Conservation (phyloP, 2,888 invertebrate species). For the Torymus auratus region DNA sequence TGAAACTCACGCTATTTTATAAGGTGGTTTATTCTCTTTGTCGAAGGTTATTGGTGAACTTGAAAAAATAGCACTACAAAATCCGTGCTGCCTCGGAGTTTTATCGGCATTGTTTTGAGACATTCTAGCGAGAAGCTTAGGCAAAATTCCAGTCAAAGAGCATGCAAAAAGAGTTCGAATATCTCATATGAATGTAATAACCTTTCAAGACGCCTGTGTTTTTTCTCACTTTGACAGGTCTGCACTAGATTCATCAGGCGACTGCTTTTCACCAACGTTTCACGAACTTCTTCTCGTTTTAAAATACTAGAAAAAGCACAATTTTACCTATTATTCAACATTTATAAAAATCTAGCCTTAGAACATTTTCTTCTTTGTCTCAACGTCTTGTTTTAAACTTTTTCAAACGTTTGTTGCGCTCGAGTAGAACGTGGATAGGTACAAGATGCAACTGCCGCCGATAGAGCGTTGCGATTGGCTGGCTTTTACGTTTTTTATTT, state of each 20-base stretch:
- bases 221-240: slow-evolving; percentile 46
- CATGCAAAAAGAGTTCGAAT: slow-evolving; percentile 45
- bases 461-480: slow-evolving; percentile 27
- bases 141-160: slow-evolving; percentile 28
- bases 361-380: not conserved
- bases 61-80: slow-evolving; percentile 73
- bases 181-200: slow-evolving; percentile 43
- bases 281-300: not conserved
- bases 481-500: slow-evolving; percentile 7
- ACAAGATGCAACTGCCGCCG: slow-evolving; percentile 42
- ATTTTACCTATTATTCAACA: not conserved
- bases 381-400: slow-evolving; percentile 31
- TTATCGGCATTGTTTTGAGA: slow-evolving; percentile 59
- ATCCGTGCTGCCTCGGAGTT: slow-evolving; percentile 64
- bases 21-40: slow-evolving; percentile 68
- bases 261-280: slow-evolving; percentile 1
- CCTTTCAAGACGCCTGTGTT: slow-evolving; percentile 45
- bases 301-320: not conserved
- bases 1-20: slow-evolving; percentile 66
- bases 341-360: not conserved
- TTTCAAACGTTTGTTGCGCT: slow-evolving; percentile 43
- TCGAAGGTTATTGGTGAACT: slow-evolving; percentile 68
- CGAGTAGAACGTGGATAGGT: slow-evolving; percentile 7
- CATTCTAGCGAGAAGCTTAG: slow-evolving; percentile 60
- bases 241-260: slow-evolving; percentile 43